Percentiles rank a stretch among this genome's conserved stretches.
These are phyloP conservation scores for Valencia hispanica DNA, from an alignment of 2,797 vertebrate species.

Conservation along the genomic window DNA sequence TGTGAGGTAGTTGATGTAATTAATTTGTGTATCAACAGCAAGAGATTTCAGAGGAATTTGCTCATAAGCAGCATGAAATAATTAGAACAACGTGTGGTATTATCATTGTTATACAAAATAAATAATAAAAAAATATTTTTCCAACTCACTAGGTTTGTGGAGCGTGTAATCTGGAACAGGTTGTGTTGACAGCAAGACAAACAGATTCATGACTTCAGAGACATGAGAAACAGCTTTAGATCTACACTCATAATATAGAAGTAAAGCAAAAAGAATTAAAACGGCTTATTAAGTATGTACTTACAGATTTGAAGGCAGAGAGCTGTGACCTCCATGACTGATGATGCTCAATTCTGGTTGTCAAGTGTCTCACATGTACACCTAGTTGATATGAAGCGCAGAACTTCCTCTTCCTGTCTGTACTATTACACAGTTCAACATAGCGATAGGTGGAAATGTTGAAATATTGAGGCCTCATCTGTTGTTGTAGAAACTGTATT, in stretches of 20 bases:
- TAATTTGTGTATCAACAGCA: background rate
- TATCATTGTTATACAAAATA: background rate
- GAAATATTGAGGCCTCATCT: too few relatives aligned
- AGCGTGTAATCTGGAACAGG: background rate
- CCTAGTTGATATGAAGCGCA: background rate
- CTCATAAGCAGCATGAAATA: background rate
- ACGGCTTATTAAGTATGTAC: background rate
- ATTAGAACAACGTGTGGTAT: too few relatives aligned
- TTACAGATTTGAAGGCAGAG: background rate
- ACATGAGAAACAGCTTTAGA: background rate
- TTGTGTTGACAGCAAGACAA: background rate
- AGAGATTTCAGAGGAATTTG: too few relatives aligned
- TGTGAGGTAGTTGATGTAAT: background rate
- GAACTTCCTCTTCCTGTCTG: constrained; percentile 7
- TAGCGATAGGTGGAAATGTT: too few relatives aligned
- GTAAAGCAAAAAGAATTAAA: background rate
- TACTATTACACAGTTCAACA: background rate
- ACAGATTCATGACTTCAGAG: background rate
- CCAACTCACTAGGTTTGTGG: background rate
- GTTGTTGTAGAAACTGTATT: too few relatives aligned
- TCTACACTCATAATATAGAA: background rate
- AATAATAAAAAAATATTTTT: background rate
- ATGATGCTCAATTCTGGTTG: background rate
- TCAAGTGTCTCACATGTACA: background rate
- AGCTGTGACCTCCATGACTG: constrained; percentile 3